Base-by-base conservation (phyloP, 2,888 invertebrate species). In the Athalia cordata region DNA sequence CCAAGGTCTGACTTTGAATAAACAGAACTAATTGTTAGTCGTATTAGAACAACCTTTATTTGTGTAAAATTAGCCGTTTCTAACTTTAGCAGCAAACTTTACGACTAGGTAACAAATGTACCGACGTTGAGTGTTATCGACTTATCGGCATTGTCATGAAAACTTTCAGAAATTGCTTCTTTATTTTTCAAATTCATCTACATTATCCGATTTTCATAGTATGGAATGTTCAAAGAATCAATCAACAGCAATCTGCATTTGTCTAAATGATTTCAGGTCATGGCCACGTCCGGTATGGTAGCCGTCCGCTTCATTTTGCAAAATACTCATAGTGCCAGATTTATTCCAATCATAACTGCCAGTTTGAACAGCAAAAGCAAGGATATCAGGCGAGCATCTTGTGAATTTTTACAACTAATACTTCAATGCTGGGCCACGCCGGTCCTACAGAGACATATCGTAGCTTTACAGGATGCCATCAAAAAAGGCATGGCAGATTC, bases 401-500 rank as follows among this genome's bases (percentile, higher is more conserved):
- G 95, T 86, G 98, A 98, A 89, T 94, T 98, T 83, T 90, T 99
- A 74, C 95, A 96, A 80, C 91, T 96, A 82, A 91, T 99, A 79
- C 92, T 99, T 79, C 95, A 96, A 84, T 94, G 94, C 59, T 99
- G 99, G 99, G 94, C 96, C n/a, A 93, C 95, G 0, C 93, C 94
- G 83, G 92, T 94, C 0, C 90, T 99, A 77, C 98, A 98, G 89
- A 95, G 94, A 86, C 96, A 98, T 88, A 93, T 96, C 65, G 90
- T 92, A 0, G 91, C 93, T 1, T 90, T 99, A 3, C 94, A 96
- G 81, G 98, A 98, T 82, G 95, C 96, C 0, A 94, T 99, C 29
- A 93, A 95, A 80, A 94, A 94, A 82, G 98, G 98, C 0, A 95
- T 99, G 80, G 93, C 95, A 2, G 99, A 99, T 92, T 98, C 99